Base-by-base conservation (phyloP, 1,140 invertebrate species). In the Conopomorpha cramerella region DNA sequence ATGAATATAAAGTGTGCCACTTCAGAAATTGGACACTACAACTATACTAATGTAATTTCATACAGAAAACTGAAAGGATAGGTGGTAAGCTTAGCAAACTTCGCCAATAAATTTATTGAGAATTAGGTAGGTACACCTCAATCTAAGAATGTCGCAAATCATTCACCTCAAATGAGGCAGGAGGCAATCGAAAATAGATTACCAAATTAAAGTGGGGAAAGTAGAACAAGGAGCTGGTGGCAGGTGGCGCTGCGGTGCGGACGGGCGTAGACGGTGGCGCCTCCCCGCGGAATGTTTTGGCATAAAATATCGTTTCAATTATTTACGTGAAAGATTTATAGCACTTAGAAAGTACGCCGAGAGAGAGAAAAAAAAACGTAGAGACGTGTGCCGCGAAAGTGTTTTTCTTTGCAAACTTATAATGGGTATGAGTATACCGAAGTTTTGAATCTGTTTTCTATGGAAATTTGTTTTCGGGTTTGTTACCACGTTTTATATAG, bases 271-370 rank as follows among this genome's bases (percentile, higher is more conserved):
- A 58, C 60, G 60, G 60, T 62, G 60, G 55, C 56, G 46, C 66
- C 66, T 55, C 51, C 58, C 71, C 71, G 57, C 60, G 62, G 66
- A 70, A 71, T 76, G 71, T 72, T 74, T 74, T 71, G 71, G 71
- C 71, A 76, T 72, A 76, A 76, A 76, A 76, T 76, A 76, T 76
- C 66, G 67, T 72, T 76, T 76, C 71, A 76, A 76, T 76, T 76
- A 76, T 76, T 76, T 76, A 76, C 67, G 58, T 64, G 66, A 70
- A 59, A 72, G 71, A 76, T 76, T 76, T 76, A 76, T 72, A 35
- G 64, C 60, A 68, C 70, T 76, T 76, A 72, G 67, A 70, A 76
- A 76, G 63, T 72, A 66, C 65, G 66, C 64, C 46, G 59, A 60
- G 65, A 70, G n/a, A n/a, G n/a, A n/a, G n/a, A n/a, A n/a, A 76